phyloP scores from a whole-genome alignment of 2,113 vertebrate genomes.

The Microtus oregoni region DNA sequence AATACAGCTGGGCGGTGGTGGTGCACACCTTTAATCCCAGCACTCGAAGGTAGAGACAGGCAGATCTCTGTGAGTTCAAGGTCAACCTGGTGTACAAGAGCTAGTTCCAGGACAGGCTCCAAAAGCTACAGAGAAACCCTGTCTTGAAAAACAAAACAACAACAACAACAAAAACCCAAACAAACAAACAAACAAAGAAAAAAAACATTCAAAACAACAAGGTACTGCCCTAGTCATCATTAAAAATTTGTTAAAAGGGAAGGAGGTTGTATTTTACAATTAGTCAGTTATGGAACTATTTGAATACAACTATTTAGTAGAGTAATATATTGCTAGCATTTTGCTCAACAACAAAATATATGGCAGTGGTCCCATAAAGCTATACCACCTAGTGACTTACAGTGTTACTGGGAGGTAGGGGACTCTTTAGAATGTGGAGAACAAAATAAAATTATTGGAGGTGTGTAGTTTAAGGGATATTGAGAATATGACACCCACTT shows the following conservation, averaged over 20 bases:
- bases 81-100: too few species aligned
- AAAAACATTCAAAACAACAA: neutral
- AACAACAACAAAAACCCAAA: too few species aligned
- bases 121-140: too few species aligned
- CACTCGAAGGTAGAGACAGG: too few species aligned
- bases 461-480: neutral
- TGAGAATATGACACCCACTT: neutral
- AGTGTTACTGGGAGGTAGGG: neutral
- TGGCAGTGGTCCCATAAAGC: neutral
- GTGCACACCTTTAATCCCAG: too few species aligned
- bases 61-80: too few species aligned
- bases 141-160: too few species aligned
- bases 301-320: neutral
- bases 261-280: neutral
- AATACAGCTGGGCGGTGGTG: neutral
- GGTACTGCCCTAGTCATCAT: neutral
- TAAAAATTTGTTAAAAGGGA: neutral
- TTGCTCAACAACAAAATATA: neutral
- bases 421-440: neutral
- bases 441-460: too few species aligned
- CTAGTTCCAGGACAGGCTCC: too few species aligned
- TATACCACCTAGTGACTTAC: neutral
- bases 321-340: neutral
- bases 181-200: too few species aligned
- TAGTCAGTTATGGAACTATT: neutral